Evolutionary conservation across 1,140 invertebrate genomes (phyloP), one percentile per base, ranked within the genome.

Genomic region (Nylanderia fulva): DNA sequence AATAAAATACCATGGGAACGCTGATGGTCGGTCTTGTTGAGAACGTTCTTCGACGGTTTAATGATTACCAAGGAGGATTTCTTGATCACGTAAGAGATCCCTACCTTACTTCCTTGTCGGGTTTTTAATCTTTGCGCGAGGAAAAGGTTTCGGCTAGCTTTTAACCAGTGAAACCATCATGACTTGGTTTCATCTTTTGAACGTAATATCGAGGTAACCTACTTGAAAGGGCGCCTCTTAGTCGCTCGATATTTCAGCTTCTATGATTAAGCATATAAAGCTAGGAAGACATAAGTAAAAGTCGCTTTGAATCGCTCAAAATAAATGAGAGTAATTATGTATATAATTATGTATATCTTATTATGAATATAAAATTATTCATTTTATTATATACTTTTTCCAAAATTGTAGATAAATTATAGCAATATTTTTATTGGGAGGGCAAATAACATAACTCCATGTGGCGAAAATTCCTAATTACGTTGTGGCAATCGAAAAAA

Each of bases 1-100:
- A 91, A 90, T 87, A 85, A 86, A 88, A 90, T 86, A 89, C 89
- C 36, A 82, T 36, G 29, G n/a, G 2, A 45, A 13, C 24, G 52
- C 24, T 18, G n/a, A 36, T 33, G 21, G 15, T 75, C 80, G 39
- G 42, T 29, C 39, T 58, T 64, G 80, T 75, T 39, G 29, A 76
- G 24, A 63, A 84, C 56, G 71, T 84, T 24, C 42, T 48, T 27
- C 80, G 71, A 33, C 21, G 56, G 7, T 76, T 76, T 76, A 83
- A 83, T 83, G 79, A 83, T 74, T 83, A 74, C 36, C 18, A 11
- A 63, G 45, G 5, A 84, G 21, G 21, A 27, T 64, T 56, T 54
- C 56, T 63, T 54, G 80, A 84, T 66, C n/a, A 84, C 11, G 21
- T 21, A 42, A 76, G 66, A 58, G 15, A 45, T 75, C 24, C 13